Conservation (phyloP, 2,113 vertebrate species). For the Muntiacus reevesi region DNA sequence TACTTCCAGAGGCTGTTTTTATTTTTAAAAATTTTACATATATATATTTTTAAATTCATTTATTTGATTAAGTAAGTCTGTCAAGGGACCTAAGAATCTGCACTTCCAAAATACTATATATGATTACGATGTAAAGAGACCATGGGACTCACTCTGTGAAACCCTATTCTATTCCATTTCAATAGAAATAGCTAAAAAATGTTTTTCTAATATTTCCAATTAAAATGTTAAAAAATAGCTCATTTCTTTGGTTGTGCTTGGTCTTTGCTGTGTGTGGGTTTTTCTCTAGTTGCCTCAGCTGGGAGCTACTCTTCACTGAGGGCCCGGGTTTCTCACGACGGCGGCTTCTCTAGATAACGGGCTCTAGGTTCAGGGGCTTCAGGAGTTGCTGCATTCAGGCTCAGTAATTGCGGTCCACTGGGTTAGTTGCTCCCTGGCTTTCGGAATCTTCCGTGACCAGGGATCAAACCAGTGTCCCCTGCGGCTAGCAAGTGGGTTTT, state of each 20-base stretch:
- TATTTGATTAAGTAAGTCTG: neutral
- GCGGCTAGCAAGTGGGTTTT: neutral
- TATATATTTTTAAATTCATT: neutral
- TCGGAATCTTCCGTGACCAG: neutral
- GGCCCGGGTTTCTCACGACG: fast-evolving
- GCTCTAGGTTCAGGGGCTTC: neutral
- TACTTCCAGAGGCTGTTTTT: neutral
- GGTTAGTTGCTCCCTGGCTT: neutral
- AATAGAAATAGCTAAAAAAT: neutral
- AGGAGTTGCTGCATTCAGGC: neutral
- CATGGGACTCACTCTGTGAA: neutral
- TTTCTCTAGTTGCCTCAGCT: neutral
- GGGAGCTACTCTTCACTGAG: neutral
- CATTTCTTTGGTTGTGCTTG: neutral
- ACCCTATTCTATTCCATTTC: neutral
- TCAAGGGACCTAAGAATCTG: neutral
- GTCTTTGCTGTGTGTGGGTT: neutral
- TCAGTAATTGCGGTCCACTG: neutral
- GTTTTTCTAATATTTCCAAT: neutral
- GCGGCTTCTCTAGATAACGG: neutral
- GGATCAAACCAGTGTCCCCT: neutral
- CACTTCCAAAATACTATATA: neutral
- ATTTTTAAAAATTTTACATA: neutral
- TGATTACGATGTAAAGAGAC: neutral
- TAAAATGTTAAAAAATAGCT: neutral